Evolutionary conservation across 2,888 invertebrate species (phyloP).

Genomic region (Tethea ocularis): DNA sequence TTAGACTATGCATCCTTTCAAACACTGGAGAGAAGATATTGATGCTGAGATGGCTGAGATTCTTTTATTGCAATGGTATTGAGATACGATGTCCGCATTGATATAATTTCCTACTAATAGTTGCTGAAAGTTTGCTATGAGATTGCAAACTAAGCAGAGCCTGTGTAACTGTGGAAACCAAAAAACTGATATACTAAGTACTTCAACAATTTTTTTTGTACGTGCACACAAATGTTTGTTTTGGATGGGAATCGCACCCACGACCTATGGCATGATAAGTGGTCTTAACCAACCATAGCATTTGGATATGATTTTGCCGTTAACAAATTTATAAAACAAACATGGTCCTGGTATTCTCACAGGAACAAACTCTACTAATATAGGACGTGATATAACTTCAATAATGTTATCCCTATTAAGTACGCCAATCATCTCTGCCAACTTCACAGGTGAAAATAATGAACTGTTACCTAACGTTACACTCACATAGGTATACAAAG

Average conservation of each 20-base stretch:
- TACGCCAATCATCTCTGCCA: not conserved
- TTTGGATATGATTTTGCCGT: too few relatives aligned
- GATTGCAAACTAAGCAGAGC: too few relatives aligned
- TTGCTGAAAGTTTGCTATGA: too few relatives aligned
- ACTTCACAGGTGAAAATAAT: slow-evolving; percentile 9
- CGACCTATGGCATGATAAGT: too few relatives aligned
- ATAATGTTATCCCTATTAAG: not conserved
- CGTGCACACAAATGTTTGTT: too few relatives aligned
- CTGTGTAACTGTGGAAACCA: too few relatives aligned
- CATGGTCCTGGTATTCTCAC: not conserved
- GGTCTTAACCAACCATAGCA: too few relatives aligned
- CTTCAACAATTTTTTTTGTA: too few relatives aligned
- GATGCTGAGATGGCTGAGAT: not conserved
- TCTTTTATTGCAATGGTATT: not conserved
- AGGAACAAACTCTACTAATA: not conserved
- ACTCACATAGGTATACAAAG: not conserved
- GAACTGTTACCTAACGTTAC: slow-evolving; percentile 5
- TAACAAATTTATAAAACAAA: not conserved
- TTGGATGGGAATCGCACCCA: too few relatives aligned
- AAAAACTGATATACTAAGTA: too few relatives aligned
- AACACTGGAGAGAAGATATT: not conserved
- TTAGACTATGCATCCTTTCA: not conserved
- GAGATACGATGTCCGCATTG: not conserved
- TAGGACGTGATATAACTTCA: not conserved
- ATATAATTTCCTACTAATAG: too few relatives aligned